Evolutionary conservation across 1,140 invertebrate genomes (phyloP), one percentile per base, ranked within the genome.

Genomic region (Metaphire vulgaris): DNA sequence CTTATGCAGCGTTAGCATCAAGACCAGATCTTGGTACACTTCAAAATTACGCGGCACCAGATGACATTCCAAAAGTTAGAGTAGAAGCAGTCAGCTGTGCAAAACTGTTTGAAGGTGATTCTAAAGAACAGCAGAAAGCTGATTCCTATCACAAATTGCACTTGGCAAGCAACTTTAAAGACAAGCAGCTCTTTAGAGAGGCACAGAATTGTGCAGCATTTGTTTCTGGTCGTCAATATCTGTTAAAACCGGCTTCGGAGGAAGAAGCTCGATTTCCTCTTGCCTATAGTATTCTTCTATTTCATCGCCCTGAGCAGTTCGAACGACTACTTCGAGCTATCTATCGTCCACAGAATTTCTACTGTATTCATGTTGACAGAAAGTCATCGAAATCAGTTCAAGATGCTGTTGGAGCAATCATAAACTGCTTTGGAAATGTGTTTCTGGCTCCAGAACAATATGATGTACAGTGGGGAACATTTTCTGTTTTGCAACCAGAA

Each of bases 401-500:
- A 34, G 1, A 67, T 16, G 76, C 69, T 33, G 33, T 72, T 31
- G n/a, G 26, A 2, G 30, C 56, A 26, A 72, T 77, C 33, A 68
- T 33, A 73, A 64, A 74, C 16, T 79, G 78, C 73, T 79, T 77
- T 66, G 67, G 78, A 0, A 85, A 85, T 77, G 56, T 79, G 31
- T 77, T 79, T 64, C 15, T 77, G 0, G 28, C 64, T 56, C 41
- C 26, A 0, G 33, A n/a, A 30, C 56, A 28, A 1, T 65, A 28
- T 66, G 56, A 67, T 66, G 73, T 74, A 12, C 21, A 66, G 16
- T 74, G 65, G 41, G 73, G 33, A 65, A 74, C 73, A 12, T 66
- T 74, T 14, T 28, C 56, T 26, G 32, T 65, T n/a, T 67, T 74
- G 33, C 1, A 74, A 30, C 56, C 73, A 31, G 73, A 74, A 66